phyloP scores from a whole-genome alignment of 2,888 invertebrate species.

The Nemurella pictetii region DNA sequence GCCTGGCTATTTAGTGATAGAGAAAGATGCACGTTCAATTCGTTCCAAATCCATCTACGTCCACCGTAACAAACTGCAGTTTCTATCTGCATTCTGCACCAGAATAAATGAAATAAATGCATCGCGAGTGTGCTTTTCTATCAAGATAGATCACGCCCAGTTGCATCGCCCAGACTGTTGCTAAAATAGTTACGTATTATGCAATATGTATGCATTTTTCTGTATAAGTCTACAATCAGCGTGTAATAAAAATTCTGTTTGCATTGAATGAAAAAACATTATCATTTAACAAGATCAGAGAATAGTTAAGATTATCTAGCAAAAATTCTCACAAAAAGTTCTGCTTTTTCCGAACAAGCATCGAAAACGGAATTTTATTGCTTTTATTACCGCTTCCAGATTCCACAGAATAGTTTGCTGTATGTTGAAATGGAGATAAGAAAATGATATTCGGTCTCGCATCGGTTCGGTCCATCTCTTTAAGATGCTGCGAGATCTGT shows the following conservation, averaged over 20 bases:
- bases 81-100: no score
- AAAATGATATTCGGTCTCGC: not conserved
- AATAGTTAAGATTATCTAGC: not conserved
- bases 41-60: not conserved
- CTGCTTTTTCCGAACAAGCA: not conserved
- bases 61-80: not conserved
- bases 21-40: no score
- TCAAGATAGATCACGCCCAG: not conserved
- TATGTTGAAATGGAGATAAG: not conserved
- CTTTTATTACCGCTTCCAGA: not conserved
- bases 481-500: slow-evolving; percentile 24
- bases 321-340: not conserved
- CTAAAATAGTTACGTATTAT: not conserved
- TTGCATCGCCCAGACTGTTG: not conserved
- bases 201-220: not conserved
- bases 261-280: not conserved
- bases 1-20: no score
- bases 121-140: not conserved
- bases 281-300: not conserved
- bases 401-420: not conserved
- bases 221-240: not conserved
- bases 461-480: slow-evolving; percentile 4
- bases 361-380: not conserved
- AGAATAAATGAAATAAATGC: no score
- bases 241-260: not conserved